Conservation (phyloP, 1,140 invertebrate species). For the Mercenaria mercenaria region DNA sequence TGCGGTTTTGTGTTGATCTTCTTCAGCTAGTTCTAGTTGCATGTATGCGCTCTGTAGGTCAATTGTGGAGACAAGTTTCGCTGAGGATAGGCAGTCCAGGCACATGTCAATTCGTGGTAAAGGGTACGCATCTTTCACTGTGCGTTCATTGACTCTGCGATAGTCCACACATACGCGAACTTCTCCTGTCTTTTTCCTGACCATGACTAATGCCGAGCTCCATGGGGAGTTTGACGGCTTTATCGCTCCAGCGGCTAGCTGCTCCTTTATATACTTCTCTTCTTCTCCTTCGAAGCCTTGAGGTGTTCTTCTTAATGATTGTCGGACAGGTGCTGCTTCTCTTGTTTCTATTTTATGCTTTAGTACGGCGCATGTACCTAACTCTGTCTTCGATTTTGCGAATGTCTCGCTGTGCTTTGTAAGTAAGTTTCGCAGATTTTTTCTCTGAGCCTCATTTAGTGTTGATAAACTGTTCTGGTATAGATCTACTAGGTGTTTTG, state of each 20-base stretch:
- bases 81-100: conserved; percentile 59
- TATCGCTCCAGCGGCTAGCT: no score
- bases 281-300: no score
- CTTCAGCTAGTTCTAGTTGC: conserved; percentile 83
- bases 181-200: no score
- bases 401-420: neutral
- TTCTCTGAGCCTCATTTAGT: neutral
- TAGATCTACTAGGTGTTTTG: no score
- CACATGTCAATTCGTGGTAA: conserved; percentile 72
- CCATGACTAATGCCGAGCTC: no score
- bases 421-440: neutral
- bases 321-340: no score
- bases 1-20: conserved; percentile 81
- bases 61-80: neutral
- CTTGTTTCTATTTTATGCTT: no score
- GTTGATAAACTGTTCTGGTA: neutral
- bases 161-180: conserved; percentile 76
- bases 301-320: neutral
- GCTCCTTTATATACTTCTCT: no score
- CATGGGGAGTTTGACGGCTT: no score
- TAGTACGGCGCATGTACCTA: no score
- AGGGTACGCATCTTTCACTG: conserved; percentile 69
- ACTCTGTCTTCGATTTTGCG: no score
- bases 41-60: conserved; percentile 74
- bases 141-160: neutral